Evolutionary conservation across 2,797 vertebrate genomes (phyloP), one percentile per base, ranked within the genome.

Genomic region (Aulostomus chinensis): DNA sequence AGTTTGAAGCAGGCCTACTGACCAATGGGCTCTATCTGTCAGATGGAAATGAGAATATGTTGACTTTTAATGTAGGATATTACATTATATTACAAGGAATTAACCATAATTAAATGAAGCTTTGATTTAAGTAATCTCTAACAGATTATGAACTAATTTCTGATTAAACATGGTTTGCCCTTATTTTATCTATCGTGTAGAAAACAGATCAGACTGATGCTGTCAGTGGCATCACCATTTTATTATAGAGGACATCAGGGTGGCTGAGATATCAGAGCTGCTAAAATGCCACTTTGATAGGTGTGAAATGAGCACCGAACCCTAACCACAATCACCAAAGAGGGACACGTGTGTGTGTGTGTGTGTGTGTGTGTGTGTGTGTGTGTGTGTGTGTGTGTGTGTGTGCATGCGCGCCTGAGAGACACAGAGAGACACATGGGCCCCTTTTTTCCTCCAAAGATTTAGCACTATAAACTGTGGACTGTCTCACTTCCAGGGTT

Each of bases 231-330:
- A 29, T 46, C 47, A 45, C 33, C 10, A 17, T 66, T 59, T 56
- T 20, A 59, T 60, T 36, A 42, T 26, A 35, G 21, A 21, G 48
- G 57, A 41, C 30, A 39, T 11, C 33, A 37, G 38, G 33, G 2
- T 30, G 29, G 51, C 35, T 55, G 63, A 38, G 55, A 49, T 46
- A 25, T 49, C 34, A 56, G 59, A 37, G 53, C 68, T 80, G 82
- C 61, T 79, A 81, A 87, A 80, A 82, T 58, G 73, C 58, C 80
- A 73, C 38, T 80, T 70, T 46, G 50, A 43, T 52, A 48, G 69
- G 85, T 81, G 83, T 78, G 73, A 87, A 86, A 83, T 66, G 54
- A 80, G 70, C 41, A 51, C 52, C 70, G 76, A 64, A 74, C 63
- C 70, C 43, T 59, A 48, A 67, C 78, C 73, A 69, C 72, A 70